Evolutionary conservation across 2,888 invertebrate genomes (phyloP).

Genomic region (Rhynchonema sp.): DNA sequence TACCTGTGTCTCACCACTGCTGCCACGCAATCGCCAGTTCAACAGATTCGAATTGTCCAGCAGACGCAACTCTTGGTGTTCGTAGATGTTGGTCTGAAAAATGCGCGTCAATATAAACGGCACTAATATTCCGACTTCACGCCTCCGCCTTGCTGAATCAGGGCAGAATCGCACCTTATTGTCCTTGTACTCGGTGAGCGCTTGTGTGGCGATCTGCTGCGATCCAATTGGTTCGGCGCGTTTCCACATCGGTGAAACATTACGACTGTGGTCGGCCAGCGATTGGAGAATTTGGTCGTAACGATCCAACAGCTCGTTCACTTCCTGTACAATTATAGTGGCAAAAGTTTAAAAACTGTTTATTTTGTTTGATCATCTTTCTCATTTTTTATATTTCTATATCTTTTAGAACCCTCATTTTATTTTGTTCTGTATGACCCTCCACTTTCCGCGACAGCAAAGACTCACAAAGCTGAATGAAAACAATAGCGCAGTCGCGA

Average conservation of each 20-base stretch:
- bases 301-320: conserved; percentile 69
- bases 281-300: conserved; percentile 67
- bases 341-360: not conserved
- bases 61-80: conserved; percentile 70
- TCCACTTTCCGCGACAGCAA: too few species aligned
- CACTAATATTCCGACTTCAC: too few species aligned
- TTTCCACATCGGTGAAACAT: conserved; percentile 71
- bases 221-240: conserved; percentile 57
- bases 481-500: too few species aligned
- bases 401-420: too few species aligned
- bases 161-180: conserved; percentile 39
- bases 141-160: too few species aligned
- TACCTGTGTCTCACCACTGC: conserved; percentile 66
- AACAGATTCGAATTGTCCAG: conserved; percentile 78
- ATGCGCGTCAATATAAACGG: not conserved
- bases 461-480: too few species aligned
- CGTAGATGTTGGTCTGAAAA: conserved; percentile 49
- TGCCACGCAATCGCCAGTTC: conserved; percentile 73
- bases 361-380: not conserved
- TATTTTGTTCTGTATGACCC: too few species aligned
- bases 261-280: conserved; percentile 56
- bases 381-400: not conserved
- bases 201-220: conserved; percentile 62
- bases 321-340: conserved; percentile 37
- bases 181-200: conserved; percentile 85